These are phyloP conservation scores for Camponotus fellah DNA, from an alignment of 2,888 invertebrate genomes.

Conservation along the genomic window DNA sequence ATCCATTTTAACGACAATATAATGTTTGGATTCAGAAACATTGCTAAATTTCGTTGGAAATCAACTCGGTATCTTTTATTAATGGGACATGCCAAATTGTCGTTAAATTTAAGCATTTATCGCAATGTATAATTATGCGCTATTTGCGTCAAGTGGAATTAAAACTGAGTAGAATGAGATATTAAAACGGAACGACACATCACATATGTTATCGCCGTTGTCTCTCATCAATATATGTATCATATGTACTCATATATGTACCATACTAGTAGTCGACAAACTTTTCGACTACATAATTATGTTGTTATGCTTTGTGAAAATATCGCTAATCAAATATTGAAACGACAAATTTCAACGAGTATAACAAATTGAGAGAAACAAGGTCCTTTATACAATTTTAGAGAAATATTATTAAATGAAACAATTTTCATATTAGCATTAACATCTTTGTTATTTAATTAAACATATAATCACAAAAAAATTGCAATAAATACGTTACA, in stretches of 20 bases:
- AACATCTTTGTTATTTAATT: constrained; percentile 17
- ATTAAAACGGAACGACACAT: constrained; percentile 25
- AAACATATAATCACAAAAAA: constrained; percentile 21
- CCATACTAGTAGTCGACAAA: constrained; percentile 8
- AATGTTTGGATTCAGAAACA: constrained; percentile 1
- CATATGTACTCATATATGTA: not conserved
- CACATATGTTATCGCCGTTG: not conserved
- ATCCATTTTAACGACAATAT: not conserved
- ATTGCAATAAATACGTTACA: not conserved
- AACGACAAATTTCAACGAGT: not conserved
- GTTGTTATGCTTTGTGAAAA: constrained; percentile 1
- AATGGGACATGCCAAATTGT: constrained; percentile 46
- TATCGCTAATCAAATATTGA: constrained; percentile 33
- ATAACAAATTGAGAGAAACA: constrained; percentile 7
- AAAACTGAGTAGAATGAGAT: constrained; percentile 1
- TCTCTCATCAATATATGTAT: constrained; percentile 7
- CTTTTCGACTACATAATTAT: constrained; percentile 12
- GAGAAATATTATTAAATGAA: constrained; percentile 1
- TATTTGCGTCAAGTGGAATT: constrained; percentile 43
- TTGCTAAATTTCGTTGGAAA: constrained; percentile 54
- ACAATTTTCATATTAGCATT: constrained; percentile 16
- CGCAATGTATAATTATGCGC: constrained; percentile 54
- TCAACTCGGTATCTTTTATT: constrained; percentile 60
- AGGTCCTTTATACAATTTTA: constrained; percentile 6
- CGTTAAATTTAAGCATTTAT: constrained; percentile 66